Conservation (phyloP, 2,797 vertebrate genomes). For the Naso thynnoides region DNA sequence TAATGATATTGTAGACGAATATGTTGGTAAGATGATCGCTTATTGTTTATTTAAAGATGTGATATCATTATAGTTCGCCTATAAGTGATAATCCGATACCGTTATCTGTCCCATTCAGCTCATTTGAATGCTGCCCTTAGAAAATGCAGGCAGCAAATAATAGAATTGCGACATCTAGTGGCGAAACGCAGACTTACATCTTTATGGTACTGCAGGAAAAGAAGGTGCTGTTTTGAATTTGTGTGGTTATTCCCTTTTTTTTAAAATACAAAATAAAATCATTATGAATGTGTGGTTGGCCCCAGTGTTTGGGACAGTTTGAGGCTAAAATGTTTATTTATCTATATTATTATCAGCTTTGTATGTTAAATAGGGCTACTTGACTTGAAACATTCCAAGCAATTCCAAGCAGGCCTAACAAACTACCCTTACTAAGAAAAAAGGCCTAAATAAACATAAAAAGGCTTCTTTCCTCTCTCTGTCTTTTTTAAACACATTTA, state of each 20-base stretch:
- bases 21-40: neutral
- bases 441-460: no score
- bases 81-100: no score
- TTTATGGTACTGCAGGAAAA: neutral
- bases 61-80: neutral
- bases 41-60: neutral
- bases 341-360: no score
- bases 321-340: neutral
- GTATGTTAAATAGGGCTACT: neutral
- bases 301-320: neutral
- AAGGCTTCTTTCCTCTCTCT: no score
- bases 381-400: neutral
- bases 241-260: neutral
- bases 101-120: neutral
- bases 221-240: neutral
- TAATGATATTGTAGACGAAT: no score
- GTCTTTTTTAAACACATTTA: no score
- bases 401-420: no score
- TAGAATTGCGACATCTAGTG: conserved; percentile 52
- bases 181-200: neutral
- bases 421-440: no score
- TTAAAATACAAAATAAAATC: no score
- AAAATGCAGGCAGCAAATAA: no score
- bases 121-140: neutral
- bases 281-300: neutral